These are phyloP conservation scores for Gasterosteus aculeatus DNA, from an alignment of 2,113 vertebrate species.

Conservation along the genomic window DNA sequence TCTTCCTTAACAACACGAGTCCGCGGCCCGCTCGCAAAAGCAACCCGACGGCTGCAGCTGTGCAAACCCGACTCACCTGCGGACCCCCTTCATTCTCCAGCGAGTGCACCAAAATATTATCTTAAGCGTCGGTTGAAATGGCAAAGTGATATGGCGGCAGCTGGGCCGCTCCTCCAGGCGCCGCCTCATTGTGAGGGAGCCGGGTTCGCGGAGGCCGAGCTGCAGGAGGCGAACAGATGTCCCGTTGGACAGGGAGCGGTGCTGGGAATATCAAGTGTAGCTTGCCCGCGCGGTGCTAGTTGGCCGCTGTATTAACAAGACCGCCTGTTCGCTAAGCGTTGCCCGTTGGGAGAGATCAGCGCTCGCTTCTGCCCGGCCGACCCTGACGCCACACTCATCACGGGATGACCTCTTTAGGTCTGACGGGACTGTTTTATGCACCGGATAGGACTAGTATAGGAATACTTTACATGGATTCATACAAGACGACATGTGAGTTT, in stretches of 20 bases:
- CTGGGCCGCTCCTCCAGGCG: constrained; percentile 42
- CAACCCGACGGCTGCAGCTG: not conserved
- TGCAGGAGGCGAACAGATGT: constrained; percentile 74
- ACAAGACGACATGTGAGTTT: not conserved
- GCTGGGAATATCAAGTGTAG: constrained; percentile 71
- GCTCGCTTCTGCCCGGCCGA: constrained; percentile 20
- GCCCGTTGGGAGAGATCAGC: constrained; percentile 41
- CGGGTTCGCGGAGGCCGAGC: constrained; percentile 47
- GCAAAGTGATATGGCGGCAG: constrained; percentile 58
- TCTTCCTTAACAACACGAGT: not conserved
- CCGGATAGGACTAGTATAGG: not conserved
- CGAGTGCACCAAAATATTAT: constrained; percentile 8
- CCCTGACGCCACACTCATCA: constrained; percentile 32
- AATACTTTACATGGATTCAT: not conserved
- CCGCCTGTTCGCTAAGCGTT: constrained; percentile 60
- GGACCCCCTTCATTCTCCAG: not conserved
- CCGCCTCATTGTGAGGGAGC: constrained; percentile 43
- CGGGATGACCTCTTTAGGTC: constrained; percentile 11
- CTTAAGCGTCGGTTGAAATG: constrained; percentile 22
- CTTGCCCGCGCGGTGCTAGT: constrained; percentile 36
- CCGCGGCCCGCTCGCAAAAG: not conserved
- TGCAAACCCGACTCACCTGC: not conserved
- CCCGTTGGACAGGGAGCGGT: constrained; percentile 60
- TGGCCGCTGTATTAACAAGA: constrained; percentile 56
- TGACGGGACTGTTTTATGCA: not conserved